Evolutionary conservation across 2,113 vertebrate species (phyloP), one percentile per base, ranked within the genome.

Genomic region (Tapirus terrestris): DNA sequence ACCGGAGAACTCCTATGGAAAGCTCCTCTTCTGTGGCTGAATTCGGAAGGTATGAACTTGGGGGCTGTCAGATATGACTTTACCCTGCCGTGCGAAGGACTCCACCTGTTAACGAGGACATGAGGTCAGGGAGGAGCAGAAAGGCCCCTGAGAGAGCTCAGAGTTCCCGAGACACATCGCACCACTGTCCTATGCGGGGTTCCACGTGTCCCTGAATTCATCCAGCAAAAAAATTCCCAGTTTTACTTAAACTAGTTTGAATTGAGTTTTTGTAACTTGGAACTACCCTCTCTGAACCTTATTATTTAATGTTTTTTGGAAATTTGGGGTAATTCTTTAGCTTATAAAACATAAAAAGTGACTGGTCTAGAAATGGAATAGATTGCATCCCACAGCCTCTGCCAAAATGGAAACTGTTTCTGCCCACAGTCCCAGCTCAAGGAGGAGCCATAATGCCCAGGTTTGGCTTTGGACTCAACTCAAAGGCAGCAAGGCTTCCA

Each of bases 61-160:
- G 2, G 8, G 13, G 23, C 23, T 31, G 12, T 13, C 8, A 0
- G 45, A 48, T 5, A 4, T 0, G 23, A 18, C 8, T 25, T 17
- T 4, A 2, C 39, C 65, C 6, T 36, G 72, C 56, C 36, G 0
- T 0, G 4, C 25, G 58, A 56, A 65, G 65, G 33, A 17, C 14
- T 4, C n/a, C 14, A 5, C 11, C 48, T 48, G 48, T 48, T 48
- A 48, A 10, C 11, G 39, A 25, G 65, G 36, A 31, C 10, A 6
- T 0, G 7, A 12, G 0, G 0, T 31, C 25, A 7, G 58, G n/a
- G 23, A 23, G 48, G 23, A 27, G 23, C 58, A 2, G 3, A 6
- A 20, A 4, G 33, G 8, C 31, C 18, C 48, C 48, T 48, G 27
- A 16, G 43, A 36, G 8, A 5, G 13, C 60, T 33, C 39, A 1